These are phyloP conservation scores for Halictus quadricinctus DNA, from an alignment of 2,888 invertebrate genomes.

Conservation along the genomic window DNA sequence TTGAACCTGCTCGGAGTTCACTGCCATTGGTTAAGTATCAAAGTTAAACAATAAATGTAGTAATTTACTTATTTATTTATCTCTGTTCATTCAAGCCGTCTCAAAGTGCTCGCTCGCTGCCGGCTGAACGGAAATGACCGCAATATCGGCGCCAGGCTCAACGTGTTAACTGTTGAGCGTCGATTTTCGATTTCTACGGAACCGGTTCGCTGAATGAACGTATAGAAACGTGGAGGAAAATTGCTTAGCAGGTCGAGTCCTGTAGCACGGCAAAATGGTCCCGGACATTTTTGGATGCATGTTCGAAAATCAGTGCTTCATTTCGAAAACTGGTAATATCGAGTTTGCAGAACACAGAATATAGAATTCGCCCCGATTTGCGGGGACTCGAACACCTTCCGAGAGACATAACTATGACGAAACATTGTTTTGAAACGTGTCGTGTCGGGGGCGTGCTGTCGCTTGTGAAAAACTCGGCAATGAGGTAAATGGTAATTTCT, in stretches of 20 bases:
- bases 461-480: background rate
- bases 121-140: too few species aligned
- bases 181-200: background rate
- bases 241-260: too few species aligned
- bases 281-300: too few species aligned
- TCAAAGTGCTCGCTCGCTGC: too few species aligned
- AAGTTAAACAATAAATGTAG: too few species aligned
- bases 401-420: background rate
- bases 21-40: background rate
- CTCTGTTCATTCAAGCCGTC: too few species aligned
- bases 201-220: background rate
- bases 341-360: too few species aligned
- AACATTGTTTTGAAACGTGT: background rate
- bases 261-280: too few species aligned
- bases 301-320: background rate
- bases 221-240: background rate
- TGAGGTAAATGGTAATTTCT: background rate
- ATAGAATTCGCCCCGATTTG: too few species aligned
- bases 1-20: background rate
- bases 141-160: too few species aligned
- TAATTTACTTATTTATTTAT: too few species aligned
- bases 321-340: too few species aligned
- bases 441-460: background rate
- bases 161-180: background rate
- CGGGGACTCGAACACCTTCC: background rate